Conservation (phyloP, 1,140 invertebrate species). For the Drosophila funebris region DNA sequence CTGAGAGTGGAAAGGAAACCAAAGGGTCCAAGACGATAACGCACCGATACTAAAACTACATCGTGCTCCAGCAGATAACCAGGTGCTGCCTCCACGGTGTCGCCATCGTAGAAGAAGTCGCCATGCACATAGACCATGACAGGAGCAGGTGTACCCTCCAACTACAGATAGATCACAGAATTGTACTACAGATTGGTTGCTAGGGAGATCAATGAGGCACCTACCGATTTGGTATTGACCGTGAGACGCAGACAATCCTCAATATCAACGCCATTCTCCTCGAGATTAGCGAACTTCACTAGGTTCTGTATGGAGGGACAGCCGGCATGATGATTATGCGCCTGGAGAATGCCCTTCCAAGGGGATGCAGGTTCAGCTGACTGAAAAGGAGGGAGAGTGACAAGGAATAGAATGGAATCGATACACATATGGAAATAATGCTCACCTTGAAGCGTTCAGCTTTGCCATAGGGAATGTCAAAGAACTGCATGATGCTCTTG, state of each 20-base stretch:
- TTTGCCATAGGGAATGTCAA: slow-evolving; percentile 77
- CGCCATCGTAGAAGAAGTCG: slow-evolving; percentile 80
- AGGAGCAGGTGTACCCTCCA: slow-evolving; percentile 52
- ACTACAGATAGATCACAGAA: slow-evolving; percentile 27
- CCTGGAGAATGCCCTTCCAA: slow-evolving; percentile 84
- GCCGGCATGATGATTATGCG: slow-evolving; percentile 59
- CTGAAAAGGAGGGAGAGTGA: slow-evolving; percentile 20
- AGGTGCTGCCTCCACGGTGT: slow-evolving; percentile 66
- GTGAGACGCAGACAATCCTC: slow-evolving; percentile 74
- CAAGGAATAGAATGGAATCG: neutral
- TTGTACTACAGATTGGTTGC: neutral
- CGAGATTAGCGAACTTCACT: slow-evolving; percentile 47
- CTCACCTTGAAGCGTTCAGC: slow-evolving; percentile 74
- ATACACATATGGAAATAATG: neutral
- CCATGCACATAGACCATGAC: slow-evolving; percentile 83
- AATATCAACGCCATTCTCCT: slow-evolving; percentile 62
- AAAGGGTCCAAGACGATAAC: slow-evolving; percentile 84
- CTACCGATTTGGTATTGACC: slow-evolving; percentile 71
- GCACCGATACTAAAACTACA: slow-evolving; percentile 84
- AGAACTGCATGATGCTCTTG: slow-evolving; percentile 71
- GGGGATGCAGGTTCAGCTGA: slow-evolving; percentile 62
- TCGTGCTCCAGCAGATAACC: slow-evolving; percentile 84
- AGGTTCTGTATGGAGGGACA: slow-evolving; percentile 77
- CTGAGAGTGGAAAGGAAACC: slow-evolving; percentile 86
- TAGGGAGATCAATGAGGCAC: neutral